Conservation (phyloP, 2,888 invertebrate genomes). For the Baronia brevicornis region DNA sequence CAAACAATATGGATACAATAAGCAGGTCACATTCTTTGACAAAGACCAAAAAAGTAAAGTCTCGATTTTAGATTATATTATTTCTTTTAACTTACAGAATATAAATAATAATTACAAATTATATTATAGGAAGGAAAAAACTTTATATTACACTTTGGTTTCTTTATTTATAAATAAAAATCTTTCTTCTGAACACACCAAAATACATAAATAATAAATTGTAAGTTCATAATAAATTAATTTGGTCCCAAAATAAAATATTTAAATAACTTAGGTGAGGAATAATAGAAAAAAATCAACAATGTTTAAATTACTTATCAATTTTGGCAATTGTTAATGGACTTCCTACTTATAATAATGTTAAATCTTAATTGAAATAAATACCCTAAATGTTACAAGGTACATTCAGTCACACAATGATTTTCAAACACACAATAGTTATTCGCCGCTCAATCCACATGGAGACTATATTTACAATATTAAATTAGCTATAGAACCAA, state of each 20-base stretch:
- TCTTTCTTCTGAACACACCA: slow-evolving; percentile 66
- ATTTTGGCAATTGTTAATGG: slow-evolving; percentile 72
- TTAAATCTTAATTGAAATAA: slow-evolving; percentile 66
- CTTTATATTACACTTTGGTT: slow-evolving; percentile 71
- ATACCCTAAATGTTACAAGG: slow-evolving; percentile 56
- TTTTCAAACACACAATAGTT: slow-evolving; percentile 38
- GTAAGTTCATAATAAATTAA: slow-evolving; percentile 71
- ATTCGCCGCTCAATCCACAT: slow-evolving; percentile 34
- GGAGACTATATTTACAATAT: slow-evolving; percentile 57
- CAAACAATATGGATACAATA: too few species aligned
- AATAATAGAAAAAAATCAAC: slow-evolving; percentile 60
- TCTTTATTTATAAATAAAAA: slow-evolving; percentile 72
- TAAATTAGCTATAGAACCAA: slow-evolving; percentile 46
- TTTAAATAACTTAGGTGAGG: slow-evolving; percentile 64
- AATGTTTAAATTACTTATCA: slow-evolving; percentile 66
- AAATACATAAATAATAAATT: slow-evolving; percentile 60
- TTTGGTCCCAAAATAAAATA: slow-evolving; percentile 76
- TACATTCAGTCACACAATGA: slow-evolving; percentile 54
- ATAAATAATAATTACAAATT: slow-evolving; percentile 49
- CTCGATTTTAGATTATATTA: slow-evolving; percentile 56
- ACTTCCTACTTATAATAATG: slow-evolving; percentile 60
- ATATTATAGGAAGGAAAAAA: slow-evolving; percentile 49
- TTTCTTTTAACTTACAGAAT: slow-evolving; percentile 50
- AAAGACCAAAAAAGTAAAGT: slow-evolving; percentile 32
- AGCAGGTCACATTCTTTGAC: too few species aligned